These are phyloP conservation scores for Littorina saxatilis DNA, from an alignment of 1,140 invertebrate species.

Conservation along the genomic window DNA sequence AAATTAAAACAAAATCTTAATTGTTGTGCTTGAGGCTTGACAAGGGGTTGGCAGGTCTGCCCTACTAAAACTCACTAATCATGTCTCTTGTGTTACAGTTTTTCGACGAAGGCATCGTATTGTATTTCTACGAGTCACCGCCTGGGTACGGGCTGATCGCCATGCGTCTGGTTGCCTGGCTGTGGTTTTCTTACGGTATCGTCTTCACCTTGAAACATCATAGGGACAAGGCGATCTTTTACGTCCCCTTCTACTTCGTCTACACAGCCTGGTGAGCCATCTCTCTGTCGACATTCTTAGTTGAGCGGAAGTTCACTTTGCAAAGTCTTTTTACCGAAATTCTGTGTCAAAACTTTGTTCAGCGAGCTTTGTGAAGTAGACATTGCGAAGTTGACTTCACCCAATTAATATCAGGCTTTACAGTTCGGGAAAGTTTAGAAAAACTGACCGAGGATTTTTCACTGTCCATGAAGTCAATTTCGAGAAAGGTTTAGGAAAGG, in stretches of 20 bases:
- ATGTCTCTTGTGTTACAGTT: conserved; percentile 79
- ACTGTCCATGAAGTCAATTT: background rate
- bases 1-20: too few relatives aligned
- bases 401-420: too few relatives aligned
- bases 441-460: background rate
- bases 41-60: too few relatives aligned
- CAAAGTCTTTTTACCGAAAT: too few relatives aligned
- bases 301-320: background rate
- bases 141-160: conserved; percentile 90
- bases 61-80: too few relatives aligned
- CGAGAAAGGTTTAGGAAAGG: background rate
- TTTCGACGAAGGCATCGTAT: conserved; percentile 91
- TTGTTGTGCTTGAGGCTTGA: too few relatives aligned
- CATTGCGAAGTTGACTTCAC: too few relatives aligned
- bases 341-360: too few relatives aligned
- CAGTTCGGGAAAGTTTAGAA: background rate
- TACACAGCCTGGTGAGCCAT: conserved; percentile 69
- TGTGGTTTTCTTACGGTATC: conserved; percentile 88
- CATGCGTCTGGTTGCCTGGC: conserved; percentile 86
- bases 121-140: conserved; percentile 93
- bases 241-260: conserved; percentile 84
- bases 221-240: conserved; percentile 85
- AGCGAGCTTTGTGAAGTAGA: too few relatives aligned
- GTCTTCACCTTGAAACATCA: conserved; percentile 90
- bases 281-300: too few relatives aligned